These are phyloP conservation scores for Macaria liturata DNA, from an alignment of 2,888 invertebrate genomes.

Conservation along the genomic window DNA sequence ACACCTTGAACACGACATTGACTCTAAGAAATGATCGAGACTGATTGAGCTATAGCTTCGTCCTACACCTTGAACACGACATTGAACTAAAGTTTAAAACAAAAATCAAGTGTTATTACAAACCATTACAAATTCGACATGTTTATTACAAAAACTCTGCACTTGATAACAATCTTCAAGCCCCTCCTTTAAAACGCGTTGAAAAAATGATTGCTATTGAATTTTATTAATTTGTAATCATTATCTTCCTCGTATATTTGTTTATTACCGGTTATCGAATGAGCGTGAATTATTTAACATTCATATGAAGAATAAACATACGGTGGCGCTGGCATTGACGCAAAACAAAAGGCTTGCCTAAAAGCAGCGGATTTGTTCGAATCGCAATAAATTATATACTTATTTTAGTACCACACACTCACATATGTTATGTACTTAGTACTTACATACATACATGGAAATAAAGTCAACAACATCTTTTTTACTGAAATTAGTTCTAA, in stretches of 20 bases:
- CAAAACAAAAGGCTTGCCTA: background rate
- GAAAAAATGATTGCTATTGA: slow-evolving; percentile 1
- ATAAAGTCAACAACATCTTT: too few relatives aligned
- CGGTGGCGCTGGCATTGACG: slow-evolving; percentile 4
- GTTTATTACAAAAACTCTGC: slow-evolving; percentile 1
- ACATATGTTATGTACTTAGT: too few relatives aligned
- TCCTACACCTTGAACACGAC: slow-evolving; percentile 19
- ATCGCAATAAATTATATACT: too few relatives aligned
- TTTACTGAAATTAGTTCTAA: too few relatives aligned
- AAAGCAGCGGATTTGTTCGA: too few relatives aligned
- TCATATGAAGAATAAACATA: slow-evolving; percentile 5
- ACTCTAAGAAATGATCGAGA: too few relatives aligned
- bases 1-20: slow-evolving; percentile 18
- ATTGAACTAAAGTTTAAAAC: slow-evolving; percentile 7
- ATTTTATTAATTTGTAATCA: slow-evolving; percentile 2
- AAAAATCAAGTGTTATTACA: slow-evolving; percentile 11
- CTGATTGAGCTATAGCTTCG: background rate
- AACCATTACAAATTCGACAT: slow-evolving; percentile 3
- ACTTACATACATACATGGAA: too few relatives aligned
- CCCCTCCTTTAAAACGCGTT: background rate
- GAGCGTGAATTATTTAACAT: slow-evolving; percentile 10
- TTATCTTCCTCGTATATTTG: slow-evolving; percentile 1
- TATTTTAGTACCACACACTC: too few relatives aligned
- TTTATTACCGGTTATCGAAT: slow-evolving; percentile 3
- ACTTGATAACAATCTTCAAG: background rate